These are phyloP conservation scores for Azorinus chamasolen DNA, from an alignment of 2,888 invertebrate genomes.

Conservation along the genomic window DNA sequence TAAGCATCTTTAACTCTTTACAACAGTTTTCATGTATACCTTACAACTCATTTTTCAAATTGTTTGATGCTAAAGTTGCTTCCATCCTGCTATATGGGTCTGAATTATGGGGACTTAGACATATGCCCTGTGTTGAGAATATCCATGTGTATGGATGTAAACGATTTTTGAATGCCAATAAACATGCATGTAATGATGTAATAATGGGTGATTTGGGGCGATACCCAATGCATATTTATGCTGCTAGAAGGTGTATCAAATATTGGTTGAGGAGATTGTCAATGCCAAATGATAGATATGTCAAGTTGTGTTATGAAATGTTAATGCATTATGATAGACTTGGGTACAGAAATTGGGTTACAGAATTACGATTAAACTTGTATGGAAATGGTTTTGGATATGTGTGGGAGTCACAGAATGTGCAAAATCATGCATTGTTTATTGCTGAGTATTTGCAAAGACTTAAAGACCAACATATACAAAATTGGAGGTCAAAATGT, in stretches of 20 bases:
- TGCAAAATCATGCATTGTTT: neutral
- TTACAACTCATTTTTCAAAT: constrained; percentile 13
- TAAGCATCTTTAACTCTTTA: neutral
- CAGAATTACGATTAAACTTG: constrained; percentile 4
- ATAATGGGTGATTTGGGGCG: constrained; percentile 14
- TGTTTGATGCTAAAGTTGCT: constrained; percentile 37
- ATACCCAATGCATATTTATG: constrained; percentile 16
- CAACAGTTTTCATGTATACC: constrained; percentile 7
- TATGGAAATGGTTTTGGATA: constrained; percentile 19
- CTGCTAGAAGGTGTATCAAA: constrained; percentile 18
- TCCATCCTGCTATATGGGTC: constrained; percentile 33
- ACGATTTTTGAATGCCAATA: constrained; percentile 2
- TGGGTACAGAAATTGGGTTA: constrained; percentile 12
- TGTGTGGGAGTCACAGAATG: too few species aligned
- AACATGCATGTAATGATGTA: constrained; percentile 7
- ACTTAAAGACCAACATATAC: constrained; percentile 13
- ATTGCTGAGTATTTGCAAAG: constrained; percentile 9
- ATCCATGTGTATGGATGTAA: constrained; percentile 29
- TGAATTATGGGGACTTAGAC: constrained; percentile 41
- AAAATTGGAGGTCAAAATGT: neutral
- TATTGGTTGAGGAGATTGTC: constrained; percentile 11
- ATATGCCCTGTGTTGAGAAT: constrained; percentile 15
- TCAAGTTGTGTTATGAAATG: constrained; percentile 30
- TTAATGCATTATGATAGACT: too few species aligned
- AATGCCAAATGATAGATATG: constrained; percentile 12